phyloP scores from a whole-genome alignment of 2,888 invertebrate species.

The Dasysyrphus tricinctus region DNA sequence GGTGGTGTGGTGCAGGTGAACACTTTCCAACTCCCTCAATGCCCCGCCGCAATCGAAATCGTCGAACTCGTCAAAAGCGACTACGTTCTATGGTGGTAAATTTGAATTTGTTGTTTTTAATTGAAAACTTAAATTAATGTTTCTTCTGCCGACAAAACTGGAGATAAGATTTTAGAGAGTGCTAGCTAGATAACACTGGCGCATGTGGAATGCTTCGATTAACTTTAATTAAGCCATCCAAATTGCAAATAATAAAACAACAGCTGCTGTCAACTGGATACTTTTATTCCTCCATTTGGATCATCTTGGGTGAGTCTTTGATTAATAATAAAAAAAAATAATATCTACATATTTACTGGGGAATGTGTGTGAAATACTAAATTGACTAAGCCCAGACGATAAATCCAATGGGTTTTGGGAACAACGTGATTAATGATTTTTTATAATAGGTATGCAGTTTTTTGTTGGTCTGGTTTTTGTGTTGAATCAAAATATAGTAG shows the following conservation, averaged over 20 bases:
- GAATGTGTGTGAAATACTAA: not conserved
- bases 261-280: slow-evolving; percentile 40
- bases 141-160: slow-evolving; percentile 67
- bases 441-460: not conserved
- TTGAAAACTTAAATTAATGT: slow-evolving; percentile 65
- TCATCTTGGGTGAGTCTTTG: slow-evolving; percentile 59
- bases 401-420: not conserved
- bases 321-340: slow-evolving; percentile 14
- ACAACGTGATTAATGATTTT: not conserved
- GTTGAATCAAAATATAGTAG: not conserved
- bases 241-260: slow-evolving; percentile 40
- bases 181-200: slow-evolving; percentile 37
- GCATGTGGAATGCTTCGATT: slow-evolving; percentile 68
- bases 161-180: slow-evolving; percentile 68
- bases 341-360: not conserved
- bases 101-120: slow-evolving; percentile 75
- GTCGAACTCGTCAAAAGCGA: slow-evolving; percentile 25
- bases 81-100: slow-evolving; percentile 79
- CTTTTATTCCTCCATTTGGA: slow-evolving; percentile 50
- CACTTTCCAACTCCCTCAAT: slow-evolving; percentile 42
- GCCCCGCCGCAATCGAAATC: slow-evolving; percentile 25
- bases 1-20: slow-evolving; percentile 40
- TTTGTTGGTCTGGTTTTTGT: not conserved
- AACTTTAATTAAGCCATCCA: slow-evolving; percentile 45
- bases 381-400: slow-evolving; percentile 4